Evolutionary conservation across 2,113 vertebrate genomes (phyloP).

Genomic region (Tylochromis polylepis): DNA sequence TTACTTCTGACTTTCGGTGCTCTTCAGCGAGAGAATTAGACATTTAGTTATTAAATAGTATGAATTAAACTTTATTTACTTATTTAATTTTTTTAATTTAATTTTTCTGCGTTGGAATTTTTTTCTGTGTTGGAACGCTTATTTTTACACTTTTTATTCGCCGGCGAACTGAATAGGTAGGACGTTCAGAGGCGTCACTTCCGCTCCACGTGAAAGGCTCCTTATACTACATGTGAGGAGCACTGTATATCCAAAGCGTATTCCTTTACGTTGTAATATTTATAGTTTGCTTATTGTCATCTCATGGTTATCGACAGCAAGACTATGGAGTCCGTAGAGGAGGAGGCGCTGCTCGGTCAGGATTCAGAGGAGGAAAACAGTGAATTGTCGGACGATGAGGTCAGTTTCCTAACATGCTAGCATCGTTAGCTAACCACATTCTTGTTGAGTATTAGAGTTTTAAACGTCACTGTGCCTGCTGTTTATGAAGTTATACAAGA

Average conservation of each 20-base stretch:
- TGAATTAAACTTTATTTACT: neutral
- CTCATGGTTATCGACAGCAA: constrained; percentile 16
- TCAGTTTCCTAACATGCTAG: constrained; percentile 36
- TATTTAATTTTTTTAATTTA: neutral
- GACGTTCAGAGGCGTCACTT: neutral
- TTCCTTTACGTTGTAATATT: fast-evolving
- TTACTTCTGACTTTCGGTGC: neutral
- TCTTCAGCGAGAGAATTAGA: neutral
- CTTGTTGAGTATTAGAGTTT: neutral
- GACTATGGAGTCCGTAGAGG: constrained; percentile 60
- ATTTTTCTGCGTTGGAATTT: neutral
- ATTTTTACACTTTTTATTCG: neutral
- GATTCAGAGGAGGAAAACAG: constrained; percentile 79
- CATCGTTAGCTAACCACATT: neutral
- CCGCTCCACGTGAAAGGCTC: constrained; percentile 46
- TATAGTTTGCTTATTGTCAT: fast-evolving
- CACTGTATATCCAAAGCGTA: fast-evolving
- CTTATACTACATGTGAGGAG: constrained; percentile 13
- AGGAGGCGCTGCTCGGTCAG: constrained; percentile 49
- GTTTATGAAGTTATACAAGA: neutral
- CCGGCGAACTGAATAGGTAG: neutral
- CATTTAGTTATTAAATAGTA: neutral
- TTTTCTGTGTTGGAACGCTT: constrained; percentile 27
- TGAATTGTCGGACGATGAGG: constrained; percentile 78
- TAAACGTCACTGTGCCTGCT: neutral